Evolutionary conservation across 2,888 invertebrate genomes (phyloP), one percentile per base, ranked within the genome.

Genomic region (Ophion costatus): DNA sequence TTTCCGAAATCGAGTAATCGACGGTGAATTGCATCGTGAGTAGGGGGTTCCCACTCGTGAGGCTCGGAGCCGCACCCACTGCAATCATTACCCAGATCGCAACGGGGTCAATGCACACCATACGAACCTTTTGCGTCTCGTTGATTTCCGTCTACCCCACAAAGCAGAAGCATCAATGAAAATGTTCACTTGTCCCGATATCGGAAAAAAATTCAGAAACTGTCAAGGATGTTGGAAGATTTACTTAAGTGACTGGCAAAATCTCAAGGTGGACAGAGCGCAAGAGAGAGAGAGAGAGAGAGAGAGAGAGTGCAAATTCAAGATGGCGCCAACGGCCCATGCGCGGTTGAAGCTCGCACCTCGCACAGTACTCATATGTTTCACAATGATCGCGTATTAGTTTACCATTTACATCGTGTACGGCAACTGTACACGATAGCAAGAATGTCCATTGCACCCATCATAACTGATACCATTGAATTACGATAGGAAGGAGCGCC

Each of bases 311-410:
- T 6, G 66, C 61, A 78, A 63, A 70, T 81, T 51, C 84, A 84
- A 84, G 63, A 84, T 84, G 84, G 84, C 84, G 84, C 57, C 80
- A 56, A 56, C n/a, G 51, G 59, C n/a, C 57, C 77, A 61, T 69
- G 76, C 59, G 64, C 67, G 67, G 33, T 66, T 9, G 66, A 57
- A 17, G 17, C 59, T 64, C 51, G 22, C 51, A 6, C 33, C 29
- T 11, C 10, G 29, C 5, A 69, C 69, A 2, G 38, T 63, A 33
- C 75, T 75, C 64, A 22, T 64, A 64, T 64, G 63, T 45, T 56
- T 64, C 42, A 66, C 24, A 56, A 33, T 22, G 59, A 22, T 7
- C 59, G 67, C 38, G 59, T 66, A 64, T 70, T 64, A 71, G 61
- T 70, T 61, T 7, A 10, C 11, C 42, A 57, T 61, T 61, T 71